Conservation (phyloP, 2,113 vertebrate genomes). For the Aix galericulata region DNA sequence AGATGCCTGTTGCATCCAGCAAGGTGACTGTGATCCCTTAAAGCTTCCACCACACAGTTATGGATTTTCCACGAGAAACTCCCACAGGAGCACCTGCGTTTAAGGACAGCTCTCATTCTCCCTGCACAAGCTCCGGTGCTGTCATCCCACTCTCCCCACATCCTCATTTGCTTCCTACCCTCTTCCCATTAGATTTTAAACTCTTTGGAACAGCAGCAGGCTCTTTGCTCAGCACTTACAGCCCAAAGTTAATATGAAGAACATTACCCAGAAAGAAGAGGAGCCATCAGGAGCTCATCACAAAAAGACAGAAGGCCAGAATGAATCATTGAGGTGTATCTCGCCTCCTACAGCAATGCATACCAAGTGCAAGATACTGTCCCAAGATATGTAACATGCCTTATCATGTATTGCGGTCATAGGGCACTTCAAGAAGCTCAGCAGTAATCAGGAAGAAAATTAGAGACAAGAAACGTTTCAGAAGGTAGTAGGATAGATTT, state of each 20-base stretch:
- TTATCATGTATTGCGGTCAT: accelerated
- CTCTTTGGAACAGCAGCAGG: too few species aligned
- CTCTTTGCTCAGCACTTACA: background rate
- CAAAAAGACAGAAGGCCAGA: background rate
- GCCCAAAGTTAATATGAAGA: accelerated
- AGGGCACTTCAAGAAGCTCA: background rate
- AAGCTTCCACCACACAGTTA: background rate
- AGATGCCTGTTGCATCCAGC: background rate
- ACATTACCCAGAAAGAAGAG: background rate
- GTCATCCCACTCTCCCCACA: background rate
- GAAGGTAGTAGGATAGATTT: background rate
- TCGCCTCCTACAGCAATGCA: background rate
- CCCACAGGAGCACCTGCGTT: background rate
- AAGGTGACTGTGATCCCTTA: background rate
- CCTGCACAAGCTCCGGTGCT: background rate
- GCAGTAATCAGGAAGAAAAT: background rate
- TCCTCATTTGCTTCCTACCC: background rate
- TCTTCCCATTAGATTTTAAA: background rate
- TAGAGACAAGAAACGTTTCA: background rate
- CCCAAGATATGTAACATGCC: background rate
- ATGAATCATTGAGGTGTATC: background rate
- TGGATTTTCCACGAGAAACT: background rate
- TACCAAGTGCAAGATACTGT: accelerated
- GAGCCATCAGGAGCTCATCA: background rate
- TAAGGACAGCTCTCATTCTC: background rate